Evolutionary conservation across 2,888 invertebrate species (phyloP), one percentile per base, ranked within the genome.

Genomic region (Drosophila meridionalis): DNA sequence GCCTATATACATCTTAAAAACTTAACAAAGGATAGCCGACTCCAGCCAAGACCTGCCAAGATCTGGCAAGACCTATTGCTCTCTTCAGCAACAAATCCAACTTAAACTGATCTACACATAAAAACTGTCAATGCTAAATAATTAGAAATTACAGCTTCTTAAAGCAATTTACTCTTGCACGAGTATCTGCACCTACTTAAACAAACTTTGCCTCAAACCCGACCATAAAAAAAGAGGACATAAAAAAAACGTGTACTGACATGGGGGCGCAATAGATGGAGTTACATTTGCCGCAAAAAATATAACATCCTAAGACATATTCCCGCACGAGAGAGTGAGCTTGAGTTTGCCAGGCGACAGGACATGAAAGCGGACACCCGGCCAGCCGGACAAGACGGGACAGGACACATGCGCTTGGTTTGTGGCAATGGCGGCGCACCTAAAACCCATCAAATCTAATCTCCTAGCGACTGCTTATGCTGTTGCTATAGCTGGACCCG

Each of bases 381-480:
- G 14, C 6, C 40, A 40, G 6, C 7, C 14, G n/a, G 40, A n/a
- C 48, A 26, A 53, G 53, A n/a, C 6, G 20, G 43, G 43, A 47
- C 38, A 32, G 82, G 71, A 73, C 82, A 84, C 78, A 78, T 87
- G 69, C 75, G 71, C 77, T 48, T 61, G 55, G 65, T 45, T 53
- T 66, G 64, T 48, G 60, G 67, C 61, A 67, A 53, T 65, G 70
- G 71, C 67, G 73, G 76, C 34, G 79, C 85, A 85, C 85, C 85
- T 78, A 82, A 87, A 89, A 70, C 85, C 89, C 88, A 85, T 85
- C 85, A 85, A 89, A 89, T 85, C 89, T 89, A 85, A 85, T 89
- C 89, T 85, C 85, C 64, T 71, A 87, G 89, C 89, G 80, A 82
- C 85, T 78, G 80, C 71, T 78, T 75, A 74, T 79, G 76, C 63